Percentiles rank a stretch among this genome's conserved stretches.
These are phyloP conservation scores for Calliphora vicina DNA, from an alignment of 1,140 invertebrate species.

Conservation along the genomic window DNA sequence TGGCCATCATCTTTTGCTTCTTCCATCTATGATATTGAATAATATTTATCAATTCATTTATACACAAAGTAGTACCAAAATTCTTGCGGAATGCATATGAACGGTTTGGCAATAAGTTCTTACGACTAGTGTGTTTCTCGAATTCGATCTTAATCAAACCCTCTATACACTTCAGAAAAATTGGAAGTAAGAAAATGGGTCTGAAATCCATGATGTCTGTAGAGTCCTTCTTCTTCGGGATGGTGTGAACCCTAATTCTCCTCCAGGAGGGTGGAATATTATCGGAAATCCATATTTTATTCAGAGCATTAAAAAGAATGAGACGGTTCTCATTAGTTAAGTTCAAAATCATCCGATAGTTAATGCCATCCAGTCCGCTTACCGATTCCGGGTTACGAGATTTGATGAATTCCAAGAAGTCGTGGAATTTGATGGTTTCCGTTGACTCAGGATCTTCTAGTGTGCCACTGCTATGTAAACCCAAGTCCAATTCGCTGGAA, in stretches of 20 bases:
- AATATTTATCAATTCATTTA: conserved; percentile 25
- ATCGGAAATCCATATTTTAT: neutral
- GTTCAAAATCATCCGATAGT: neutral
- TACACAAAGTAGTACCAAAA: neutral
- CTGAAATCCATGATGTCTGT: neutral
- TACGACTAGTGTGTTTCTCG: neutral
- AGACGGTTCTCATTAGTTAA: neutral
- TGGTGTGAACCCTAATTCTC: neutral
- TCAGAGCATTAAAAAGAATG: neutral
- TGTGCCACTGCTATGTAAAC: too few relatives aligned
- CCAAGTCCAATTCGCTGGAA: too few relatives aligned
- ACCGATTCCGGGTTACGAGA: neutral
- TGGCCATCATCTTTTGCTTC: neutral
- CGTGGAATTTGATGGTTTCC: too few relatives aligned
- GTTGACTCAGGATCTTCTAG: too few relatives aligned
- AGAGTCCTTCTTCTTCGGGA: neutral
- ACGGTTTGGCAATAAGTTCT: neutral
- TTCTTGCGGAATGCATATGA: conserved; percentile 9
- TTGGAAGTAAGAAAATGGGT: neutral
- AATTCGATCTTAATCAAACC: neutral
- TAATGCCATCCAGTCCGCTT: neutral
- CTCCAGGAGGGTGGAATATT: neutral
- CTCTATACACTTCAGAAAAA: neutral
- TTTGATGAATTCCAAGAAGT: neutral
- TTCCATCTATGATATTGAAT: neutral